These are phyloP conservation scores for Cataglyphis hispanica DNA, from an alignment of 1,140 invertebrate species.

Conservation along the genomic window DNA sequence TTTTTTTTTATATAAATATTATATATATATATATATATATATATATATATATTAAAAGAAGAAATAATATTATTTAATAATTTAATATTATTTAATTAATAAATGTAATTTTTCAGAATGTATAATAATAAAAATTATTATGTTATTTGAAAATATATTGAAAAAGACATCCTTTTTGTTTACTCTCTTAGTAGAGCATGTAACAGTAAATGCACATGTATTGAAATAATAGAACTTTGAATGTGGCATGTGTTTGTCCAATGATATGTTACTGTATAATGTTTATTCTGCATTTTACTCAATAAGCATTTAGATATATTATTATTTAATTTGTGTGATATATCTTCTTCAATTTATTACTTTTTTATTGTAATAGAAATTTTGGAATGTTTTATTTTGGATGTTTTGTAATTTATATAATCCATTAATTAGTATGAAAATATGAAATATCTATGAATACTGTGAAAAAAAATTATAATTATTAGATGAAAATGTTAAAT, in stretches of 20 bases:
- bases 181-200: conserved; percentile 61
- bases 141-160: conserved; percentile 33
- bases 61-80: neutral
- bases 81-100: neutral
- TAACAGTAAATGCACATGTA: conserved; percentile 17
- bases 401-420: neutral
- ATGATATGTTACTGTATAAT: conserved; percentile 30
- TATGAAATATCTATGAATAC: neutral
- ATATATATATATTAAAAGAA: conserved; percentile 4
- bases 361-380: neutral
- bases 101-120: neutral
- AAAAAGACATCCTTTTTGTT: conserved; percentile 61
- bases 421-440: conserved; percentile 8
- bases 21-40: no score
- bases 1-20: neutral
- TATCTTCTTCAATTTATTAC: conserved; percentile 1
- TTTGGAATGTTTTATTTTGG: neutral
- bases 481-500: neutral
- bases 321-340: neutral
- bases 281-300: conserved; percentile 7
- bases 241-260: conserved; percentile 65
- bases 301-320: neutral
- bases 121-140: conserved; percentile 19
- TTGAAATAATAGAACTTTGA: conserved; percentile 18
- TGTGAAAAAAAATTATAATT: neutral